A percentile compares a stretch with the other conserved stretches of the same genome.
phyloP scores from a whole-genome alignment of 1,140 invertebrate genomes.

The Contarinia nasturtii region DNA sequence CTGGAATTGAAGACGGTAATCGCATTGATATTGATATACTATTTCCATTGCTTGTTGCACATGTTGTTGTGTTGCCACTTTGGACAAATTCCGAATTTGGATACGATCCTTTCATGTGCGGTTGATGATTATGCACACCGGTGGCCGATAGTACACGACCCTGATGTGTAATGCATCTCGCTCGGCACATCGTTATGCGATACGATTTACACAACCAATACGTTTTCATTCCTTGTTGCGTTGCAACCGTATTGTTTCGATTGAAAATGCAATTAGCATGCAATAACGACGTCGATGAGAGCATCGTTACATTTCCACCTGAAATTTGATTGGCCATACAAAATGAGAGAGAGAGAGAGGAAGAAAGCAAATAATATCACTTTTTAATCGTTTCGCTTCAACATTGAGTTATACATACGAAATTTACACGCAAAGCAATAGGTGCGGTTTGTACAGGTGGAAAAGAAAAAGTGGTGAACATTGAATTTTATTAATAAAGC shows the following conservation, averaged over 20 bases:
- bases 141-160: conserved; percentile 22
- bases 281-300: conserved; percentile 22
- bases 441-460: neutral
- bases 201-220: conserved; percentile 25
- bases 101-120: conserved; percentile 13
- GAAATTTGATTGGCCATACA: neutral
- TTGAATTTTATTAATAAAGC: neutral
- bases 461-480: neutral
- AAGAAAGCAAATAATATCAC: neutral
- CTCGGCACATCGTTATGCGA: conserved; percentile 23
- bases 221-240: conserved; percentile 25
- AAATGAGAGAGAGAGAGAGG: neutral
- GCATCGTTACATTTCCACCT: conserved; percentile 22
- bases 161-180: conserved; percentile 22
- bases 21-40: too few relatives aligned
- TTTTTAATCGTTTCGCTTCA: neutral
- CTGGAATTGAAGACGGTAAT: too few relatives aligned
- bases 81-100: neutral
- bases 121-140: conserved; percentile 22
- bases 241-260: conserved; percentile 24
- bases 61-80: neutral
- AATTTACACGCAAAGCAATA: neutral
- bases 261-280: conserved; percentile 24
- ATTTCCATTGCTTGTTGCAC: conserved; percentile 5
- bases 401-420: neutral